A percentile compares a stretch with the other conserved stretches of the same genome.
Evolutionary conservation across 2,888 invertebrate species (phyloP).

Genomic region (Eugnorisma glareosa): DNA sequence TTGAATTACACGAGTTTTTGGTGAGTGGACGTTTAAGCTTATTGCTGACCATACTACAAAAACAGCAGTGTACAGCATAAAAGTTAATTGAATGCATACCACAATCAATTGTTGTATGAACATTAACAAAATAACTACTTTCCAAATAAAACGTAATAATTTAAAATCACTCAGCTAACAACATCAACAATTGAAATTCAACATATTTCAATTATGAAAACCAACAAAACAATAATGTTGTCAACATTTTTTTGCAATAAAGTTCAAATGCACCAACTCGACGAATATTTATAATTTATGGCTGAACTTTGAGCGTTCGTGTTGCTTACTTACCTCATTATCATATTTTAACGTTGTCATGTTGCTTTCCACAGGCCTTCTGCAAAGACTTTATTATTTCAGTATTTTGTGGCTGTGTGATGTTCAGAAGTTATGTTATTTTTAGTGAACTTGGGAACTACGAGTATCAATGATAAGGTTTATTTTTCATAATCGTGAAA

Average conservation of each 20-base stretch:
- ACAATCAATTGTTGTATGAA: neutral
- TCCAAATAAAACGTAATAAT: constrained; percentile 15
- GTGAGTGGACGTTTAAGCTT: neutral
- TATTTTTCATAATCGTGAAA: neutral
- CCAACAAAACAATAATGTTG: constrained; percentile 47
- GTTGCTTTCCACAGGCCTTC: constrained; percentile 68
- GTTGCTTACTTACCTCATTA: constrained; percentile 81
- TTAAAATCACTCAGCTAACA: constrained; percentile 24
- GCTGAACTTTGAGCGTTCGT: constrained; percentile 75
- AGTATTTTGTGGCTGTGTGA: constrained; percentile 61
- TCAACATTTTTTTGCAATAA: constrained; percentile 47
- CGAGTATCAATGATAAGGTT: neutral
- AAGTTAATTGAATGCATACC: neutral
- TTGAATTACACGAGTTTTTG: neutral
- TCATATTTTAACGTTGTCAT: constrained; percentile 82
- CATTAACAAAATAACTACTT: neutral
- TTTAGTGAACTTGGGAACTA: neutral
- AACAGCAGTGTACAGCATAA: neutral
- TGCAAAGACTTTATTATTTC: constrained; percentile 77
- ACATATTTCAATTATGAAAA: constrained; percentile 40
- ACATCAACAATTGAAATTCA: constrained; percentile 24
- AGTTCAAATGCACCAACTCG: constrained; percentile 60
- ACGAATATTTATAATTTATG: constrained; percentile 80
- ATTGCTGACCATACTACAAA: neutral
- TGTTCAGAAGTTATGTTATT: constrained; percentile 36